phyloP scores from a whole-genome alignment of 2,113 vertebrate species.

The Notothenia rossii region DNA sequence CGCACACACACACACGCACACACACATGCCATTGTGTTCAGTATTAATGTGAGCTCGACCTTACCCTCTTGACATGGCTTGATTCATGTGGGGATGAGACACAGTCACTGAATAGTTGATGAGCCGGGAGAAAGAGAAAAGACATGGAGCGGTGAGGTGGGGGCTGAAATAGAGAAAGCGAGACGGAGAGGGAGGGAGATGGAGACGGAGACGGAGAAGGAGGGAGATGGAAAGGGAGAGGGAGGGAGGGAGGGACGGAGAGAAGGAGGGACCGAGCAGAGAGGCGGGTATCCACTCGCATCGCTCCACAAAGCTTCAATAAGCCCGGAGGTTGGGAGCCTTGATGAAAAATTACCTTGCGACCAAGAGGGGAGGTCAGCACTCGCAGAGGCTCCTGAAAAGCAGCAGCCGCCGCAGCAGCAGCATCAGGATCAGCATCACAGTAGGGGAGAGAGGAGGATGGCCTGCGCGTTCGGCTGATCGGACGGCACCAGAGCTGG shows the following conservation, averaged over 20 bases:
- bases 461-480: conserved; percentile 63
- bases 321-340: conserved; percentile 63
- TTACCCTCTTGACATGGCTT: conserved; percentile 71
- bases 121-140: conserved; percentile 77
- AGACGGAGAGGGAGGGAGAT: conserved; percentile 39
- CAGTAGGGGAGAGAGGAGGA: conserved; percentile 52
- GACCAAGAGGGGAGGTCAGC: conserved; percentile 59
- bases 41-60: conserved; percentile 71
- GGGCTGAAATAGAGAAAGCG: conserved; percentile 70
- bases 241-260: conserved; percentile 23
- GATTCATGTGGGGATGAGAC: conserved; percentile 81
- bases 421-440: conserved; percentile 40
- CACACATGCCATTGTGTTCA: conserved; percentile 55
- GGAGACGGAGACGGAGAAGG: neutral
- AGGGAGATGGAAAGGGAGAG: conserved; percentile 49
- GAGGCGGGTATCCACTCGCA: conserved; percentile 62
- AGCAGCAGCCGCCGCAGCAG: conserved; percentile 39
- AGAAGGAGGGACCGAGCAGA: conserved; percentile 50
- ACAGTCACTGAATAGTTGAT: conserved; percentile 87
- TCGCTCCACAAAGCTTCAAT: conserved; percentile 61
- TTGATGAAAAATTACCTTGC: conserved; percentile 78
- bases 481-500: conserved; percentile 28
- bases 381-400: conserved; percentile 39
- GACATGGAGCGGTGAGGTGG: conserved; percentile 55
- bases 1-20: conserved; percentile 20